These are phyloP conservation scores for Caloenas nicobarica DNA, from an alignment of 2,113 vertebrate genomes.

Conservation along the genomic window DNA sequence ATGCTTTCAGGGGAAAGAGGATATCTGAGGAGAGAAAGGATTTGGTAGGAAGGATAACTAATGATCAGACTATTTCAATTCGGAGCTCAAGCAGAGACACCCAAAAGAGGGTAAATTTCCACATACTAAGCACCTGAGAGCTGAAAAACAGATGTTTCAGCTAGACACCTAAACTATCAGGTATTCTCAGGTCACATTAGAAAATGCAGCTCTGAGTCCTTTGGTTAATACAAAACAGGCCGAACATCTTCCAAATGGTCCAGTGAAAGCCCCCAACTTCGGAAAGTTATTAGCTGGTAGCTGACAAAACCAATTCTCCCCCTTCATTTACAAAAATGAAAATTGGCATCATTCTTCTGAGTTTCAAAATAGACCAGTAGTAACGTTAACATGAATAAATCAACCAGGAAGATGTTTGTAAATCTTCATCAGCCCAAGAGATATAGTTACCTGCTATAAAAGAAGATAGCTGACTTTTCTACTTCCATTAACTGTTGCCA, in stretches of 20 bases:
- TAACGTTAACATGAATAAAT: conserved; percentile 29
- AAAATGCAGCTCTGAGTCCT: neutral
- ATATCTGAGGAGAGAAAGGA: neutral
- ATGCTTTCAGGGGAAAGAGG: neutral
- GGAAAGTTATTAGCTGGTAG: conserved; percentile 24
- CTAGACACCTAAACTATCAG: neutral
- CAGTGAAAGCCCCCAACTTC: neutral
- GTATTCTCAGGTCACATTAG: neutral
- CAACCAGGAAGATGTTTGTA: conserved; percentile 33
- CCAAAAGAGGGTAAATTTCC: neutral
- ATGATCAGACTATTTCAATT: neutral
- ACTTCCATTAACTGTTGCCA: conserved; percentile 45
- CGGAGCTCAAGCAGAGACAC: neutral
- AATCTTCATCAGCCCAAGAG: conserved; percentile 19
- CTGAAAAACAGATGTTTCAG: neutral
- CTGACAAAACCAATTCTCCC: conserved; percentile 17
- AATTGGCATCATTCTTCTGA: conserved; percentile 13
- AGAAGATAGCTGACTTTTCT: conserved; percentile 47
- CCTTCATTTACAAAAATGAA: conserved; percentile 11
- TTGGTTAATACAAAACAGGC: neutral
- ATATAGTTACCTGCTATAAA: conserved; percentile 52
- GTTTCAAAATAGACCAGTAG: conserved; percentile 20
- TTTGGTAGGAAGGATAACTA: neutral
- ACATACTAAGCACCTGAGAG: neutral
- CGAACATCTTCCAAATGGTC: neutral